A percentile compares a stretch with the other conserved stretches of the same genome.
phyloP scores from a whole-genome alignment of 2,888 invertebrate genomes.

The Stenchaetothrips biformis region DNA sequence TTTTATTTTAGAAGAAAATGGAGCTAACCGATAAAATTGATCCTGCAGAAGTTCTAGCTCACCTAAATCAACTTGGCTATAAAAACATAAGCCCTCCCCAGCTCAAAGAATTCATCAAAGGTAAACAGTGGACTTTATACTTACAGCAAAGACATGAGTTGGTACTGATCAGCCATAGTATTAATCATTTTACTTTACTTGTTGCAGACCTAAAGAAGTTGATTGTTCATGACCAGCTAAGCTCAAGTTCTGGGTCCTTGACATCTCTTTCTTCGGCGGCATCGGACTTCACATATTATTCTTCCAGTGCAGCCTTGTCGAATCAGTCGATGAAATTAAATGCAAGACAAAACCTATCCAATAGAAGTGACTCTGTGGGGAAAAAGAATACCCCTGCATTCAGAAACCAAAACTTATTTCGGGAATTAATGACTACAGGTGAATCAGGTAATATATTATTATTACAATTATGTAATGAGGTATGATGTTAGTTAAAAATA shows the following conservation, averaged over 20 bases:
- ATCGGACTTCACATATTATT: not conserved
- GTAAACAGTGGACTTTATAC: constrained; percentile 41
- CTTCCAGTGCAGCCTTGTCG: not conserved
- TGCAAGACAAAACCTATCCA: not conserved
- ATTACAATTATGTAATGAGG: not conserved
- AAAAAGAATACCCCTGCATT: not conserved
- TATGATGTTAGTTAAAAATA: not conserved
- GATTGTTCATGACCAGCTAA: constrained; percentile 56
- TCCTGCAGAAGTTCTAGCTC: constrained; percentile 66
- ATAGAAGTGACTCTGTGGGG: not conserved
- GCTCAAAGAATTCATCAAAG: constrained; percentile 72
- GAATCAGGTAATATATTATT: not conserved
- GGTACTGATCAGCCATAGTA: constrained; percentile 26
- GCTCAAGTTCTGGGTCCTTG: constrained; percentile 22
- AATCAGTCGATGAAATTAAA: not conserved
- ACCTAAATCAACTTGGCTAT: constrained; percentile 71
- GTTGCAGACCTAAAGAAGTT: constrained; percentile 61
- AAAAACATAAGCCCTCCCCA: constrained; percentile 68
- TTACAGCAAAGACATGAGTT: constrained; percentile 27
- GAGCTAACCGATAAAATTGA: constrained; percentile 45
- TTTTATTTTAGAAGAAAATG: not conserved
- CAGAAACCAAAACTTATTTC: not conserved
- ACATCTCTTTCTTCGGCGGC: not conserved
- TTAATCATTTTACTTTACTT: constrained; percentile 32
- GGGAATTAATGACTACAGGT: not conserved